phyloP scores from a whole-genome alignment of 1,140 invertebrate genomes.

The Homalodisca vitripennis region DNA sequence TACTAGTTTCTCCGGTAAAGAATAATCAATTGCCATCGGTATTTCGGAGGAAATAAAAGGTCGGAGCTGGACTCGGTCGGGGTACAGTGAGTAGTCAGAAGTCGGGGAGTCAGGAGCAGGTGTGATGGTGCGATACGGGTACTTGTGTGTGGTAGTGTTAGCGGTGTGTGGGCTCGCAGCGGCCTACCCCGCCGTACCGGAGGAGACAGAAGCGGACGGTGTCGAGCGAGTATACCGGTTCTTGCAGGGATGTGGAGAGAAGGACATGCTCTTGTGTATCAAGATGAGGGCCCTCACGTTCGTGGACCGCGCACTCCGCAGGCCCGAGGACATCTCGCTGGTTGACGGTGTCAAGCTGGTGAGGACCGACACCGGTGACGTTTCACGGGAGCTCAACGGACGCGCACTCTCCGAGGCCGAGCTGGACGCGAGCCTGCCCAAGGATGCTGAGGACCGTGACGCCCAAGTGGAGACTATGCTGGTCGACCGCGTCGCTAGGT shows the following conservation, averaged over 20 bases:
- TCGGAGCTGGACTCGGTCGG: not conserved
- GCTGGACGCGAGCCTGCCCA: constrained; percentile 56
- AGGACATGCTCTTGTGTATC: constrained; percentile 68
- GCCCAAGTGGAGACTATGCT: constrained; percentile 73
- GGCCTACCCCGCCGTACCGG: constrained; percentile 31
- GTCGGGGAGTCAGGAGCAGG: not conserved
- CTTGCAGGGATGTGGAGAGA: constrained; percentile 64
- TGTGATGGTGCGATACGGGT: constrained; percentile 15
- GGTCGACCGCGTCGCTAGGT: constrained; percentile 68
- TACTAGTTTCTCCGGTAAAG: constrained; percentile 32
- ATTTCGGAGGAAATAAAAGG: constrained; percentile 31
- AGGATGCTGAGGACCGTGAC: constrained; percentile 68
- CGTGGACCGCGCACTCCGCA: constrained; percentile 58
- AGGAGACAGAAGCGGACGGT: constrained; percentile 46
- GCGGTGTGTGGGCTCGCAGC: constrained; percentile 22
- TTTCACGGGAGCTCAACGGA: constrained; percentile 45
- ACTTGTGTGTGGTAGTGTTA: constrained; percentile 17
- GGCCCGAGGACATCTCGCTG: constrained; percentile 54
- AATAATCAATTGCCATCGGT: constrained; percentile 30
- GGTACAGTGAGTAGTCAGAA: not conserved
- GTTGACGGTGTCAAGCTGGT: constrained; percentile 69
- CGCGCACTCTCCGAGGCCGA: constrained; percentile 55
- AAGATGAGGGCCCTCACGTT: constrained; percentile 66
- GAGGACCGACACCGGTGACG: constrained; percentile 53
- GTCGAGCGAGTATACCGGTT: constrained; percentile 60